Percentiles rank a stretch among this genome's conserved stretches.
Evolutionary conservation across 2,888 invertebrate genomes (phyloP).

Genomic region (Coenonympha glycerion): DNA sequence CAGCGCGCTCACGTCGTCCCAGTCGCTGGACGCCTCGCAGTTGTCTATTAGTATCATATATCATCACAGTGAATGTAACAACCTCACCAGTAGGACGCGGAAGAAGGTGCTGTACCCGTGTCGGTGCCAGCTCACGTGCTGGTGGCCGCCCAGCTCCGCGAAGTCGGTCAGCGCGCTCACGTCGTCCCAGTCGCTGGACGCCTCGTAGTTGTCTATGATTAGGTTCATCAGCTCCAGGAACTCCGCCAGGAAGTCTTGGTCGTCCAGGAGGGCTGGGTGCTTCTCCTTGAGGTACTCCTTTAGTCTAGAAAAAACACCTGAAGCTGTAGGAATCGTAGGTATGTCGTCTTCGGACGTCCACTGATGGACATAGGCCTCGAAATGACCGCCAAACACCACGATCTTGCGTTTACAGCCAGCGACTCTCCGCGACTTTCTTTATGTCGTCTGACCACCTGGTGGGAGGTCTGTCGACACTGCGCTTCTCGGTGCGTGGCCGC

Average conservation of each 20-base stretch:
- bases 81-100: conserved; percentile 33
- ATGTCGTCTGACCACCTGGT: too few species aligned
- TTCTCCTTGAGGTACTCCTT: conserved; percentile 31
- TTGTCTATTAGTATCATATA: too few species aligned
- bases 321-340: too few species aligned
- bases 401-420: too few species aligned
- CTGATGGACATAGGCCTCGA: too few species aligned
- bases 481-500: too few species aligned
- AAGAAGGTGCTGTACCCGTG: conserved; percentile 43
- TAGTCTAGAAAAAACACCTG: conserved; percentile 28
- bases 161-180: conserved; percentile 32
- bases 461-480: too few species aligned
- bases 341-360: too few species aligned
- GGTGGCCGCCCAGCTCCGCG: conserved; percentile 32
- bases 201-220: conserved; percentile 33
- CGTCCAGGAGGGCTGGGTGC: conserved; percentile 31
- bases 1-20: conserved; percentile 34
- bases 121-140: conserved; percentile 38
- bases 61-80: conserved; percentile 35
- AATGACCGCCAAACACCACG: too few species aligned
- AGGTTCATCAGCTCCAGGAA: conserved; percentile 35
- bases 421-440: too few species aligned
- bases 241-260: conserved; percentile 33
- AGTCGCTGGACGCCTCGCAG: too few species aligned
- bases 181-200: conserved; percentile 40